These are phyloP conservation scores for Heliconius charithonia DNA, from an alignment of 2,888 invertebrate genomes.

Conservation along the genomic window DNA sequence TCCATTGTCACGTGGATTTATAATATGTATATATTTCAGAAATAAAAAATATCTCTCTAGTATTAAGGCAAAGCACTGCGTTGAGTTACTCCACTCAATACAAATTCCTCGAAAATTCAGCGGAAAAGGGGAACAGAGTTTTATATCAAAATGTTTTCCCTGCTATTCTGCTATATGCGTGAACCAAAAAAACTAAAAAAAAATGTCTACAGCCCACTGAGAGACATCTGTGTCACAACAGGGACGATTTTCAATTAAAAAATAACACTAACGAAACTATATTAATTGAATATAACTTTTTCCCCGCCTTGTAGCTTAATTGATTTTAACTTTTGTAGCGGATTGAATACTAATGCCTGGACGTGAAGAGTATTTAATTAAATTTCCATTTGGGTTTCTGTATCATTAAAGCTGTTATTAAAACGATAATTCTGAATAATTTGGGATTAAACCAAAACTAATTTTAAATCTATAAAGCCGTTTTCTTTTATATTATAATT, in stretches of 20 bases:
- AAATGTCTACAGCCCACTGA: no score
- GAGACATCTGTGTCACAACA: background rate
- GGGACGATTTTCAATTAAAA: background rate
- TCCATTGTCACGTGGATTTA: no score
- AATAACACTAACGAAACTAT: background rate
- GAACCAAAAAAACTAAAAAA: no score
- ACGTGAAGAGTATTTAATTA: slow-evolving; percentile 22
- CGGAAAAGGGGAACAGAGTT: no score
- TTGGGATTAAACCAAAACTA: slow-evolving; percentile 10
- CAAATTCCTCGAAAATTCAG: no score
- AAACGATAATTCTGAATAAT: slow-evolving; percentile 23
- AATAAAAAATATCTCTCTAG: no score
- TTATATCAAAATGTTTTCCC: no score
- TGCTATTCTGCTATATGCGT: no score
- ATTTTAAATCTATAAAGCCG: background rate
- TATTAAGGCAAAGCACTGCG: no score
- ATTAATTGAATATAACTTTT: slow-evolving; percentile 21
- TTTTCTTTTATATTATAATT: background rate
- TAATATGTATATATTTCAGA: no score
- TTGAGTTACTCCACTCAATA: no score
- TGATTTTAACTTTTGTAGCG: slow-evolving; percentile 21
- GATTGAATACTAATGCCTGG: slow-evolving; percentile 18
- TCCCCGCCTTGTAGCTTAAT: slow-evolving; percentile 9
- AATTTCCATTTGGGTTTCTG: slow-evolving; percentile 13
- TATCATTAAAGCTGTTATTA: slow-evolving; percentile 20